phyloP scores from a whole-genome alignment of 1,140 invertebrate species.

The Globodera ellingtonae region DNA sequence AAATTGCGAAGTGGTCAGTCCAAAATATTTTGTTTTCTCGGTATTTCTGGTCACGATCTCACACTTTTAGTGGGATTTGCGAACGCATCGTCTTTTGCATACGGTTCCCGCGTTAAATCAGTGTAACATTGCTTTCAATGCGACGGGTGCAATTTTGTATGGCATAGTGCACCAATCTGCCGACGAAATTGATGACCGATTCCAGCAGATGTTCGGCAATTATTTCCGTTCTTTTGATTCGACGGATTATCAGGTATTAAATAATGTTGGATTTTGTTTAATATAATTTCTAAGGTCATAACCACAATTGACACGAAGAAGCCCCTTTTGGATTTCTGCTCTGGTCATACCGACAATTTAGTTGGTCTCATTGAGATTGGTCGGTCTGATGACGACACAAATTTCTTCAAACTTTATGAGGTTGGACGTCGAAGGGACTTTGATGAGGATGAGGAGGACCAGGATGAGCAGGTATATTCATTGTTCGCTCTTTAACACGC shows the following conservation, averaged over 20 bases:
- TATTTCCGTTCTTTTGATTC: slow-evolving; percentile 92
- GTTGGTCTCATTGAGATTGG: slow-evolving; percentile 68
- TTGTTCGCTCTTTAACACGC: neutral
- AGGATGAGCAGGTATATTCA: slow-evolving; percentile 12
- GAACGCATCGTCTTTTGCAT: slow-evolving; percentile 88
- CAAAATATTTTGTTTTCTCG: slow-evolving; percentile 21
- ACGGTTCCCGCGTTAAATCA: slow-evolving; percentile 89
- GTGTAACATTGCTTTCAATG: slow-evolving; percentile 73
- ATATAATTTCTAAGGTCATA: slow-evolving; percentile 37
- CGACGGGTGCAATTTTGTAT: slow-evolving; percentile 70
- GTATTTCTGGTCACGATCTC: slow-evolving; percentile 66
- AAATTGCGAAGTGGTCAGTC: slow-evolving; percentile 70
- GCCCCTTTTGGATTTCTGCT: slow-evolving; percentile 68
- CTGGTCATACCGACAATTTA: slow-evolving; percentile 73
- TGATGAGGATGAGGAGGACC: slow-evolving; percentile 61
- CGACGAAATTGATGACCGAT: slow-evolving; percentile 71
- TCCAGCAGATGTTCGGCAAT: slow-evolving; percentile 74
- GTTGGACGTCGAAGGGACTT: slow-evolving; percentile 67
- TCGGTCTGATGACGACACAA: slow-evolving; percentile 61
- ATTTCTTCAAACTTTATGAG: slow-evolving; percentile 69
- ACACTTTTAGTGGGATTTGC: slow-evolving; percentile 87
- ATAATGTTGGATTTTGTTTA: neutral
- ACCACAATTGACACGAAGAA: slow-evolving; percentile 85
- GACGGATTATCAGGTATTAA: slow-evolving; percentile 77
- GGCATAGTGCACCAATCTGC: slow-evolving; percentile 66